These are phyloP conservation scores for Epizoanthus fatuus DNA, from an alignment of 92 coral and sea anemone species.

Conservation along the genomic window DNA sequence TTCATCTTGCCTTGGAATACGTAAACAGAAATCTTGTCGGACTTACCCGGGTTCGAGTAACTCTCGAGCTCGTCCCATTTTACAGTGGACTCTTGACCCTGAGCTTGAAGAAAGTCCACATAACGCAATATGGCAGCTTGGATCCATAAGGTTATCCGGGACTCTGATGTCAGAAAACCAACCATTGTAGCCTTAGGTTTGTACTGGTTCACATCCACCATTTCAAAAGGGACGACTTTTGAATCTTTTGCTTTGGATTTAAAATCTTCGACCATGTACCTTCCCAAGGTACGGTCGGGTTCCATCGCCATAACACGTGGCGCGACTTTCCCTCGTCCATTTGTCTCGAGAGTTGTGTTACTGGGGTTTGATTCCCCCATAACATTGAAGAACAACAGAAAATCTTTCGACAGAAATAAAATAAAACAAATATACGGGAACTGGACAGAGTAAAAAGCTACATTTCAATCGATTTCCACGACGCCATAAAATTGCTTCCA, in stretches of 20 bases:
- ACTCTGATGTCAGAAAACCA: slow-evolving; percentile 2
- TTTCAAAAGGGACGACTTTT: neutral
- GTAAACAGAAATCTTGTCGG: neutral
- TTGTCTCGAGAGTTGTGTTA: too few relatives aligned
- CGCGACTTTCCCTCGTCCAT: too few relatives aligned
- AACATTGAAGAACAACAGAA: neutral
- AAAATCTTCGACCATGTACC: too few relatives aligned
- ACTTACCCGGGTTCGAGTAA: neutral
- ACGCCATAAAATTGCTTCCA: too few relatives aligned
- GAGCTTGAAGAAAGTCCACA: too few relatives aligned
- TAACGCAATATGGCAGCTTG: neutral
- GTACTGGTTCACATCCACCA: neutral
- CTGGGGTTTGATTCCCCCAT: too few relatives aligned
- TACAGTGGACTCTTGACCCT: too few relatives aligned
- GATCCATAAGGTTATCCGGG: neutral
- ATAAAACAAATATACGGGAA: neutral
- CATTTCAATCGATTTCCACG: too few relatives aligned
- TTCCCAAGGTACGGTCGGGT: too few relatives aligned
- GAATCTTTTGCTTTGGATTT: too few relatives aligned
- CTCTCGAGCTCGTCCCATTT: neutral
- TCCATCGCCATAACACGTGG: too few relatives aligned
- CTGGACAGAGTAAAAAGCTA: too few relatives aligned
- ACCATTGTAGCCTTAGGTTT: slow-evolving; percentile 8
- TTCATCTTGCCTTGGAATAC: neutral
- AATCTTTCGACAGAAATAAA: neutral